A percentile compares a stretch with the other conserved stretches of the same genome.
phyloP scores from a whole-genome alignment of 2,888 invertebrate genomes.

The Saturnia japonica region DNA sequence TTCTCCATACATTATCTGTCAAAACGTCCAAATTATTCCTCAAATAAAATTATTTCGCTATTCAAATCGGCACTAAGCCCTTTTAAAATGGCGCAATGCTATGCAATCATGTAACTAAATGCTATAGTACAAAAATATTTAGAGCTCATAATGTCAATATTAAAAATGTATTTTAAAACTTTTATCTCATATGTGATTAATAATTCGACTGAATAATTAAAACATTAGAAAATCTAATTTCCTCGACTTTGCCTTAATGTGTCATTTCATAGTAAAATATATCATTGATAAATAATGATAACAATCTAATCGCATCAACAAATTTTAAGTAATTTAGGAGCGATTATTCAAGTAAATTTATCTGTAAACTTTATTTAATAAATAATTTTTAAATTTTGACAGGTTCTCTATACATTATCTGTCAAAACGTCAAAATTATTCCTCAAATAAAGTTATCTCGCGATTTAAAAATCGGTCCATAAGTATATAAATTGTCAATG shows the following conservation, averaged over 20 bases:
- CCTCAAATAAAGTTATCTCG: no score
- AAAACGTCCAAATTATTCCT: no score
- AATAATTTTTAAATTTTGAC: no score
- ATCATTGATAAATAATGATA: background rate
- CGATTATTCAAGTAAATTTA: no score
- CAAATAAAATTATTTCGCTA: no score
- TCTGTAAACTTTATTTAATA: no score
- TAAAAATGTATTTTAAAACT: background rate
- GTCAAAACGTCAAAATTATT: no score
- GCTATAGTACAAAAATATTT: conserved; percentile 2
- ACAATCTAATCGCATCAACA: background rate
- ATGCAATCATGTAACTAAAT: background rate
- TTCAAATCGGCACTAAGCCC: no score
- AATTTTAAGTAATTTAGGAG: background rate
- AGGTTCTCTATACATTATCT: no score
- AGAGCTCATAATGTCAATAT: background rate
- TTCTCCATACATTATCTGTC: no score
- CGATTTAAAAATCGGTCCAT: no score
- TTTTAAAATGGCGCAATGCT: background rate
- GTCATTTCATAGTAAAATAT: background rate
- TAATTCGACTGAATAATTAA: background rate
- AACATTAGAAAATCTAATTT: background rate
- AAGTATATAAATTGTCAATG: background rate
- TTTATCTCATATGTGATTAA: background rate
- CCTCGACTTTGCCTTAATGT: background rate